These are phyloP conservation scores for Monochamus saltuarius DNA, from an alignment of 1,140 invertebrate species.

Conservation along the genomic window DNA sequence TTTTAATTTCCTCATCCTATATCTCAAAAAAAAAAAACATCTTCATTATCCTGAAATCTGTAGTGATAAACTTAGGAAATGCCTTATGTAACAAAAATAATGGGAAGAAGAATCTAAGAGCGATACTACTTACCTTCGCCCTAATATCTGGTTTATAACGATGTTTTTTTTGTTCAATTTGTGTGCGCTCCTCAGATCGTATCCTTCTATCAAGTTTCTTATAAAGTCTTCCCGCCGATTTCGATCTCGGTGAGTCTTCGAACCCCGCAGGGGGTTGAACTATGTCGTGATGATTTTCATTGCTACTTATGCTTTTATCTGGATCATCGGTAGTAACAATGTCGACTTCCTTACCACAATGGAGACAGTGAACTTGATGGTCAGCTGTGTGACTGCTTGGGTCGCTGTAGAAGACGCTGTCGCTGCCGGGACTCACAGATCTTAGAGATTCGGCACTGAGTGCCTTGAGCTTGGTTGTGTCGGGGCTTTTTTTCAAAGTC, in stretches of 20 bases:
- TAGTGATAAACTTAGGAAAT: no score
- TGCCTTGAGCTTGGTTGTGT: conserved; percentile 64
- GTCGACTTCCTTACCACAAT: conserved; percentile 72
- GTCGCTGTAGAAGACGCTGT: conserved; percentile 85
- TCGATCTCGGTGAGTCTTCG: conserved; percentile 71
- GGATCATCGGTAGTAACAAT: conserved; percentile 48
- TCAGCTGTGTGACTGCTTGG: conserved; percentile 59
- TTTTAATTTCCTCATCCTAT: no score
- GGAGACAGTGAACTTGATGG: conserved; percentile 66
- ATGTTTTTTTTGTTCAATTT: conserved; percentile 61
- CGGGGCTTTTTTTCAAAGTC: conserved; percentile 38
- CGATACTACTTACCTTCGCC: conserved; percentile 60
- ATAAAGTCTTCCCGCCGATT: conserved; percentile 62
- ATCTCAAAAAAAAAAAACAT: no score
- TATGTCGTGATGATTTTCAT: conserved; percentile 61
- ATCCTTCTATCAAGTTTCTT: conserved; percentile 81
- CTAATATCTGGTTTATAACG: conserved; percentile 68
- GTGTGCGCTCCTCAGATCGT: conserved; percentile 74
- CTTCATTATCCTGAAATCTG: no score
- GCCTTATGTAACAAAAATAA: no score
- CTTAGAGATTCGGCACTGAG: conserved; percentile 79
- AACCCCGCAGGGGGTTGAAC: conserved; percentile 84
- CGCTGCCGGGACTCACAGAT: conserved; percentile 82
- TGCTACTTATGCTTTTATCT: conserved; percentile 41
- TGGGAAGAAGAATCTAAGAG: no score